Evolutionary conservation across 1,140 invertebrate species (phyloP).

Genomic region (Aleiodes sp.): DNA sequence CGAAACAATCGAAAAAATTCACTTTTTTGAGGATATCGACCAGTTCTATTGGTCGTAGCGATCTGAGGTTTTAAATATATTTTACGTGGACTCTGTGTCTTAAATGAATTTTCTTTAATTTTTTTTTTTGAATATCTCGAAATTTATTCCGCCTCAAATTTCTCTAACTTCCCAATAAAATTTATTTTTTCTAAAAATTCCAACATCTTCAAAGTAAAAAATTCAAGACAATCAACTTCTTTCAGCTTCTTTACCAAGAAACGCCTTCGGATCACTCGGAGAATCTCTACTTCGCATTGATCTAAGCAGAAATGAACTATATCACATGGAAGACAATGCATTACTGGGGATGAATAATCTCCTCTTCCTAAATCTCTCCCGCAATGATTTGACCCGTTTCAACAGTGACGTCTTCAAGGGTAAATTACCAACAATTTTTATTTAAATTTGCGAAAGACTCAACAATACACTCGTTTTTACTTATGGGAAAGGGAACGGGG

Average conservation of each 20-base stretch:
- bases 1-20: no score
- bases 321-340: slow-evolving; percentile 76
- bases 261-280: slow-evolving; percentile 72
- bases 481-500: not conserved
- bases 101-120: no score
- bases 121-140: no score
- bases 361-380: slow-evolving; percentile 75
- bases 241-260: slow-evolving; percentile 72
- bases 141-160: no score
- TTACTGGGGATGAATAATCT: slow-evolving; percentile 75
- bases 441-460: not conserved
- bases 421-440: slow-evolving; percentile 39
- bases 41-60: no score
- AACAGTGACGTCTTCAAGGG: slow-evolving; percentile 85
- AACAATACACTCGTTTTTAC: not conserved
- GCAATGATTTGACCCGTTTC: slow-evolving; percentile 79
- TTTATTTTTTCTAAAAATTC: not conserved
- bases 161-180: no score
- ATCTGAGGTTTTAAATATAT: no score
- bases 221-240: slow-evolving; percentile 40
- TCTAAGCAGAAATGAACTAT: slow-evolving; percentile 79
- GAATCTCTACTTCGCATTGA: slow-evolving; percentile 75
- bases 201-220: not conserved
- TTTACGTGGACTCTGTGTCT: no score
- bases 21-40: no score